Evolutionary conservation across 2,113 vertebrate species (phyloP).

Genomic region (Echinops telfairi): DNA sequence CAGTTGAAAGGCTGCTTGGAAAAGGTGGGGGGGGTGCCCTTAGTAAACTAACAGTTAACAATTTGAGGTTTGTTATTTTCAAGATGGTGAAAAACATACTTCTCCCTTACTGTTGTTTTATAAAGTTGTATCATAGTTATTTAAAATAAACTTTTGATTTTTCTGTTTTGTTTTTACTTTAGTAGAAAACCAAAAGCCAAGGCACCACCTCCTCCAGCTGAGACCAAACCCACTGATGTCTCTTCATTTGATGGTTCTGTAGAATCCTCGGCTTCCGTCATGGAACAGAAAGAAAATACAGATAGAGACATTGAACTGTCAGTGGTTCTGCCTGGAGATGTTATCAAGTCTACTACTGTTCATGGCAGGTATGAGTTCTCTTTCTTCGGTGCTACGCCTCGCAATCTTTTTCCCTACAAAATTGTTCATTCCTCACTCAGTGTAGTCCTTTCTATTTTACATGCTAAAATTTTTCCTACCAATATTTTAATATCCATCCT

Average conservation of each 20-base stretch:
- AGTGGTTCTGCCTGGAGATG: slow-evolving; percentile 95
- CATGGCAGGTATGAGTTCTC: slow-evolving; percentile 90
- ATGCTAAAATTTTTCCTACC: not conserved
- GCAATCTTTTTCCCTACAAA: not conserved
- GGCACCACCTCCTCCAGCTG: slow-evolving; percentile 93
- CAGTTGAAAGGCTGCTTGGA: not conserved
- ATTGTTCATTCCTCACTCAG: not conserved
- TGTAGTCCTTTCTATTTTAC: not conserved
- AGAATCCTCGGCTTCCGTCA: slow-evolving; percentile 84
- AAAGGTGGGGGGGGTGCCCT: too few species aligned
- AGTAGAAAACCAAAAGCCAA: slow-evolving; percentile 95
- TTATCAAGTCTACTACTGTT: slow-evolving; percentile 91
- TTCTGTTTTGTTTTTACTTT: slow-evolving; percentile 74
- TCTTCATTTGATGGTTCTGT: slow-evolving; percentile 86
- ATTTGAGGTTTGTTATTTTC: not conserved
- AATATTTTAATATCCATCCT: not conserved
- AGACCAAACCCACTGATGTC: slow-evolving; percentile 84
- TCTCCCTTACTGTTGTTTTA: not conserved
- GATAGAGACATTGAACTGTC: slow-evolving; percentile 93
- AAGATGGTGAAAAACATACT: not conserved
- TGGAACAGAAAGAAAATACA: slow-evolving; percentile 94
- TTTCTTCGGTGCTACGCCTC: not conserved
- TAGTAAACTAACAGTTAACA: too few species aligned
- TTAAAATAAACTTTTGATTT: slow-evolving; percentile 22
- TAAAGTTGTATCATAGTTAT: slow-evolving; percentile 17